Base-by-base conservation (phyloP, 64 coral and sea anemone genomes). In the Actinia tenebrosa region DNA sequence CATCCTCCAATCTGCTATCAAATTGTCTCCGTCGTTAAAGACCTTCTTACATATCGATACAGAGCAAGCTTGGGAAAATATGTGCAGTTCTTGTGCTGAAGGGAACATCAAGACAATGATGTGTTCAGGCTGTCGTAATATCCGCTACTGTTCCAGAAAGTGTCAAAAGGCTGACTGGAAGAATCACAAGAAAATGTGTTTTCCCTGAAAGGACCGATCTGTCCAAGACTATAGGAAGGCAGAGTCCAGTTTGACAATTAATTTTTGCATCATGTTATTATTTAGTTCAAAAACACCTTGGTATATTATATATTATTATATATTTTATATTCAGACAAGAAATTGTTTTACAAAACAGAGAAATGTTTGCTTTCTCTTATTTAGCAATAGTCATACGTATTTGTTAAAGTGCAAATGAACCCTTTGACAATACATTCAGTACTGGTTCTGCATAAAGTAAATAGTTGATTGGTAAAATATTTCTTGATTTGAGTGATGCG, bases 141-240 rank as follows among this genome's bases (percentile, higher is more conserved):
- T 87, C 19, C 85, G 83, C 44, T 93, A 93, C 53, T 93, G 92
- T 59, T 93, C 92, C 9, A 63, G 84, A 50, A 84, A 93, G 69
- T 93, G 92, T 60, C 88, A 93, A 84, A 93, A 93, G 66, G 84
- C 88, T n/a, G 61, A 93, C 64, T 90, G 92, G 92, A 93, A 93
- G 78, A 78, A 83, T 53, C 92, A 93, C 78, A 93, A 93, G 92
- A 86, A 55, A 45, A 62, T 85, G 26, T 85, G 83, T 42, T 64
- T 85, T 62, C 46, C n/a, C 42, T 75, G 11, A 75, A 14, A 75
- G 10, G 5, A 37, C 30, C 30, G 30, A n/a, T 30, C 13, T 37
- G n/a, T 75, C 20, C 26, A 27, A 75, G 69, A 30, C 25, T 75
- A 1, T 75, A 75, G n/a, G 69, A 30, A 75, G 56, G 7, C 69